Percentiles rank a stretch among this genome's conserved stretches.
These are phyloP conservation scores for Cryptocheilus praepositus DNA, from an alignment of 2,888 invertebrate species.

Conservation along the genomic window DNA sequence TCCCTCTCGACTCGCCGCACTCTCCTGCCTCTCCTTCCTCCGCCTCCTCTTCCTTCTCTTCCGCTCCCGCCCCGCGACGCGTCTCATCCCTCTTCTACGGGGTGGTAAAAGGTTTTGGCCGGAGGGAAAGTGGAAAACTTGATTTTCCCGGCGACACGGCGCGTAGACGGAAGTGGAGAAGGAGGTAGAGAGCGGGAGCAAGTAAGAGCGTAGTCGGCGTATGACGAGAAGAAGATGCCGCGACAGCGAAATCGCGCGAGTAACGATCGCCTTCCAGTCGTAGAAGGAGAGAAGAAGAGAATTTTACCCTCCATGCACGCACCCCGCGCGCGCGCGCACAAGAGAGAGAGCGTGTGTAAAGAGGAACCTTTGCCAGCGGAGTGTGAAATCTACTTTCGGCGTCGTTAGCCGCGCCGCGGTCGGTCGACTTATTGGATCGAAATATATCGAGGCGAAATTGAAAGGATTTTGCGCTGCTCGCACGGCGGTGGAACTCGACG, in stretches of 20 bases:
- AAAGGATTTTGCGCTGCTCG: slow-evolving; percentile 47
- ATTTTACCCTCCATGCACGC: slow-evolving; percentile 28
- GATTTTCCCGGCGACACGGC: slow-evolving; percentile 37
- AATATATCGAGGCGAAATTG: slow-evolving; percentile 57
- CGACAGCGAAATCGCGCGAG: slow-evolving; percentile 56
- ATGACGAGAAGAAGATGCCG: slow-evolving; percentile 55
- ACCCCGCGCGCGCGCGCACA: slow-evolving; percentile 20
- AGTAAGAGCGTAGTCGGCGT: not conserved
- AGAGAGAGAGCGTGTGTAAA: not conserved
- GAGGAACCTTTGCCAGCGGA: slow-evolving; percentile 44
- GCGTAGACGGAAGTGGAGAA: no score
- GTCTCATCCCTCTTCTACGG: not conserved
- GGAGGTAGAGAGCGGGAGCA: slow-evolving; percentile 12
- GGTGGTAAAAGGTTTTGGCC: slow-evolving; percentile 44
- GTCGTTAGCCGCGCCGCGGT: slow-evolving; percentile 52
- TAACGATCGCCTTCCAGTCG: slow-evolving; percentile 47
- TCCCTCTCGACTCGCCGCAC: slow-evolving; percentile 8
- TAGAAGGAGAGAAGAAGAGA: slow-evolving; percentile 19
- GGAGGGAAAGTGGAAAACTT: slow-evolving; percentile 53
- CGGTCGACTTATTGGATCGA: slow-evolving; percentile 52
- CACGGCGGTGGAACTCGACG: slow-evolving; percentile 1
- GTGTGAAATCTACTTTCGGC: slow-evolving; percentile 65
- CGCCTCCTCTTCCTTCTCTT: slow-evolving; percentile 2
- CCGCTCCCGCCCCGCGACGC: not conserved
- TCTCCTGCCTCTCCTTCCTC: not conserved